These are phyloP conservation scores for Ceratothoa steindachneri DNA, from an alignment of 2,888 invertebrate species.

Conservation along the genomic window DNA sequence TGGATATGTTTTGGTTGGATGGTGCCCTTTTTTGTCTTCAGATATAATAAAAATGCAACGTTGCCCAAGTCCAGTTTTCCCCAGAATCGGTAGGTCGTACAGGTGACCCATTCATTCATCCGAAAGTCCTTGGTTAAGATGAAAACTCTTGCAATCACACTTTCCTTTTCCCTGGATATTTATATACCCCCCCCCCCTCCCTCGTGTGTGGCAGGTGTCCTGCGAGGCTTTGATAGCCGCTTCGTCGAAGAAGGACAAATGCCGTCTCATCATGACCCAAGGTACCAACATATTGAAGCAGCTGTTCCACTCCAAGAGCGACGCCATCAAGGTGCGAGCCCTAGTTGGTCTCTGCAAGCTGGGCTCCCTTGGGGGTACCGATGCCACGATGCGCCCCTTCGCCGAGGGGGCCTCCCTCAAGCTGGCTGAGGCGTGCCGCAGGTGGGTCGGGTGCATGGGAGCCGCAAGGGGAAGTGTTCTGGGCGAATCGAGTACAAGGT, in stretches of 20 bases:
- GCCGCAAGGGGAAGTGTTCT: background rate
- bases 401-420: conserved; percentile 90
- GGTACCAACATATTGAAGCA: conserved; percentile 91
- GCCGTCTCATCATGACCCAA: conserved; percentile 77
- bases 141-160: too few species aligned
- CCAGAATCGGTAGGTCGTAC: too few species aligned
- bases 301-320: conserved; percentile 82
- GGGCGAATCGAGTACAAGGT: background rate
- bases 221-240: conserved; percentile 96
- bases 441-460: conserved; percentile 53
- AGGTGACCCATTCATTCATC: too few species aligned
- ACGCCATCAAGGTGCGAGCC: conserved; percentile 81
- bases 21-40: too few species aligned
- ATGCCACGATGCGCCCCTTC: conserved; percentile 89
- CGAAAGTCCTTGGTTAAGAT: too few species aligned
- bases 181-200: too few species aligned
- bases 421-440: conserved; percentile 87
- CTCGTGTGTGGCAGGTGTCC: conserved; percentile 71
- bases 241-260: conserved; percentile 94
- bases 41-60: too few species aligned
- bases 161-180: too few species aligned
- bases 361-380: conserved; percentile 89
- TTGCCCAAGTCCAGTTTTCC: too few species aligned
- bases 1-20: too few species aligned
- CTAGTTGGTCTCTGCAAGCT: conserved; percentile 92